These are phyloP conservation scores for Sycophila sp. DNA, from an alignment of 1,140 invertebrate genomes.

Conservation along the genomic window DNA sequence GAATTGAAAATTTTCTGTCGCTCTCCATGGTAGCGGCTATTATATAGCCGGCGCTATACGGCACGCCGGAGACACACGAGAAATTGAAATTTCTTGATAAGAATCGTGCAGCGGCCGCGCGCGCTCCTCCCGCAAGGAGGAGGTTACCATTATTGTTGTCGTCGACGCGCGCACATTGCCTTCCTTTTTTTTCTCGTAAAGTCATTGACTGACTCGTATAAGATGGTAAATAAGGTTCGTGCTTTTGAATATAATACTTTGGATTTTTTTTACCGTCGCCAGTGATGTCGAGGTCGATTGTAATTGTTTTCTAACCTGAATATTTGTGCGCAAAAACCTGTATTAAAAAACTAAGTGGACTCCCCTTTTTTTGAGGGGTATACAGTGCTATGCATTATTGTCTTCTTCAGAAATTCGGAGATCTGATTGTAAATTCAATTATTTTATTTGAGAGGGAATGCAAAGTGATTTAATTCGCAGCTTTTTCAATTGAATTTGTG, in stretches of 20 bases:
- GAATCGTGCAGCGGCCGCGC: background rate
- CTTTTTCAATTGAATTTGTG: too few species aligned
- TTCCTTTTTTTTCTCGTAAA: background rate
- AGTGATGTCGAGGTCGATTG: background rate
- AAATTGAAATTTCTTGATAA: constrained; percentile 27
- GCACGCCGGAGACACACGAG: background rate
- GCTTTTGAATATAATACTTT: background rate
- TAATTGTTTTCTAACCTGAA: too few species aligned
- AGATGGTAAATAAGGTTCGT: background rate
- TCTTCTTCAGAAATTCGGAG: too few species aligned
- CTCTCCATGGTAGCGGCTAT: background rate
- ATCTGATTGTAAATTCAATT: too few species aligned
- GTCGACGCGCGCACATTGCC: background rate
- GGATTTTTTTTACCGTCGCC: background rate
- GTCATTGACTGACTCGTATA: background rate
- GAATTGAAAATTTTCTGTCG: constrained; percentile 26
- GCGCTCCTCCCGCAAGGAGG: too few species aligned
- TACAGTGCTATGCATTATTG: too few species aligned
- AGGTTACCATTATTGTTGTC: background rate
- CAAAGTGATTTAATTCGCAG: too few species aligned
- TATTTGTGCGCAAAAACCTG: too few species aligned
- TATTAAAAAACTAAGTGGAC: too few species aligned
- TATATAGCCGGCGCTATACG: background rate
- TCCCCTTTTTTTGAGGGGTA: too few species aligned
- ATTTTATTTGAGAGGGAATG: too few species aligned